Conservation (phyloP, 2,113 vertebrate genomes). For the Scolopax mira region DNA sequence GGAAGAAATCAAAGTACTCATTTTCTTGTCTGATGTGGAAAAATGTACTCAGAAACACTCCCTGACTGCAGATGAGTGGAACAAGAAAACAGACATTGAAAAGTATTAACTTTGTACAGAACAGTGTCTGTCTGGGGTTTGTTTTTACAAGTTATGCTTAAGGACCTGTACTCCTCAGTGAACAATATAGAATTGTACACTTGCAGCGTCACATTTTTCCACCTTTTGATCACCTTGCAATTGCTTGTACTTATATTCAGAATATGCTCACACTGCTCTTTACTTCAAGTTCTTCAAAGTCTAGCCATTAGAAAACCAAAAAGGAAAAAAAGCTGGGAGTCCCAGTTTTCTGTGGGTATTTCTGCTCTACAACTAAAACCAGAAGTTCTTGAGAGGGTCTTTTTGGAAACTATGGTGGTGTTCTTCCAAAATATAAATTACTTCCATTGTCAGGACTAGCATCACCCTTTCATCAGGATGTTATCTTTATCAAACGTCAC, state of each 20-base stretch:
- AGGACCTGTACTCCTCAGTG: background rate
- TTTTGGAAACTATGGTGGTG: background rate
- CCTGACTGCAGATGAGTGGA: conserved; percentile 42
- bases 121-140: conserved; percentile 19
- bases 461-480: background rate
- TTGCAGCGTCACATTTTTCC: background rate
- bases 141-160: conserved; percentile 15
- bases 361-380: background rate
- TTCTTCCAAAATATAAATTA: background rate
- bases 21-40: conserved; percentile 53
- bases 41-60: conserved; percentile 31
- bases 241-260: background rate
- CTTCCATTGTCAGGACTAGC: background rate
- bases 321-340: background rate
- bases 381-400: background rate
- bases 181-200: conserved; percentile 11
- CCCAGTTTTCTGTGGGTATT: background rate
- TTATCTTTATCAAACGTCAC: background rate
- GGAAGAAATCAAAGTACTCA: conserved; percentile 49
- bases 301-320: background rate
- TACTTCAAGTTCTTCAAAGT: background rate
- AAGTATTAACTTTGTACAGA: conserved; percentile 35
- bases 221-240: conserved; percentile 8
- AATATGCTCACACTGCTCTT: background rate
- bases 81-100: conserved; percentile 19